Evolutionary conservation across 2,113 vertebrate species (phyloP).

Genomic region (Sorex araneus): DNA sequence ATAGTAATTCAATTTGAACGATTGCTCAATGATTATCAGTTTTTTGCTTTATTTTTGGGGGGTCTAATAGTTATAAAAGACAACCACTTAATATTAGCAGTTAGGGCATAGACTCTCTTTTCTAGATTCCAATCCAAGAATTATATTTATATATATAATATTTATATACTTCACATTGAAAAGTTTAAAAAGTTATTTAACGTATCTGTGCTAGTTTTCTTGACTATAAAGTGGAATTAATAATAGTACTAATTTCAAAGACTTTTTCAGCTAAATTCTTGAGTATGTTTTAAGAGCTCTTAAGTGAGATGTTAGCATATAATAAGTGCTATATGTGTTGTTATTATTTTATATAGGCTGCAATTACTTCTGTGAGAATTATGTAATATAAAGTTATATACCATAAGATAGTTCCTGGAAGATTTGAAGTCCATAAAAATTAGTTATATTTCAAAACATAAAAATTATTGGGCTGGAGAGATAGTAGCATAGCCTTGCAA

Average conservation of each 20-base stretch:
- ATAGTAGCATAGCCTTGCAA: no score
- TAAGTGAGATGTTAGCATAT: neutral
- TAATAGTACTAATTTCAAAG: neutral
- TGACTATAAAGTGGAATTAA: neutral
- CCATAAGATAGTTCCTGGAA: no score
- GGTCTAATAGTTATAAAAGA: neutral
- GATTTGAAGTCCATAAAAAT: no score
- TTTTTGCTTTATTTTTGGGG: no score
- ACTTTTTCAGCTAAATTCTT: neutral
- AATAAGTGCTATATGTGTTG: neutral
- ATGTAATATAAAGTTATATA: no score
- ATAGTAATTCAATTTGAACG: no score
- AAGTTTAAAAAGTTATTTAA: neutral
- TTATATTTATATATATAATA: neutral
- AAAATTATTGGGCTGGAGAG: no score
- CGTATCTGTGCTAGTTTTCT: neutral
- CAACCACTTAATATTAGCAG: neutral
- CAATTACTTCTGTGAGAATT: no score
- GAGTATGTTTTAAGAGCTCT: neutral
- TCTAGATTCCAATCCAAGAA: neutral
- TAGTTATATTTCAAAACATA: no score
- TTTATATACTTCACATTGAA: no score
- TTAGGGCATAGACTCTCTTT: neutral
- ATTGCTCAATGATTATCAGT: no score
- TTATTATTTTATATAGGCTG: neutral